phyloP scores from a whole-genome alignment of 1,140 invertebrate species.

The Microplitis demolitor region DNA sequence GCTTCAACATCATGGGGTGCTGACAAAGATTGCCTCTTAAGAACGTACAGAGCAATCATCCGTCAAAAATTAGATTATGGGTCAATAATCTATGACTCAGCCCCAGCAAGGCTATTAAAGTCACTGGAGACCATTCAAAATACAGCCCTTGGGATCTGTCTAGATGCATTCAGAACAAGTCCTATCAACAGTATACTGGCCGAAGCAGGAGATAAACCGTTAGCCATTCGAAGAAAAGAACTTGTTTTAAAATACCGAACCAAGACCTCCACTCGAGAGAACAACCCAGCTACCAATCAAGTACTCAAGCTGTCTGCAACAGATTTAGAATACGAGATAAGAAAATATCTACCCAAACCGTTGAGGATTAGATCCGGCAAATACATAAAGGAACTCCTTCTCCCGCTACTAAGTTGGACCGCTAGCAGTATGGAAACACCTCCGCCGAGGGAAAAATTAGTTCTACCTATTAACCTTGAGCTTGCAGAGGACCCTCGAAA shows the following conservation, averaged over 20 bases:
- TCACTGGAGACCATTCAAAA: conserved; percentile 4
- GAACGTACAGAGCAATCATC: conserved; percentile 24
- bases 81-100: conserved; percentile 33
- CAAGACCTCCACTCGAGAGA: background rate
- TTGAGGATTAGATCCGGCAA: background rate
- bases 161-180: conserved; percentile 7
- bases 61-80: conserved; percentile 36
- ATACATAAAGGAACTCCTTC: background rate
- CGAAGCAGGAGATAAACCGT: background rate
- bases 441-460: background rate
- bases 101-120: conserved; percentile 17
- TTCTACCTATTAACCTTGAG: background rate
- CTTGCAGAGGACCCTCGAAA: background rate
- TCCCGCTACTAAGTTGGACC: background rate
- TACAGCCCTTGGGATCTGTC: background rate
- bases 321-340: conserved; percentile 20
- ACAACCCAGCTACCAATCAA: background rate
- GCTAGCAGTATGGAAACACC: background rate
- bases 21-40: conserved; percentile 14
- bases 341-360: background rate
- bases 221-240: background rate
- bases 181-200: background rate
- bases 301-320: background rate
- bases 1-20: conserved; percentile 29
- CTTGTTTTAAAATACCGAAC: background rate